Base-by-base conservation (phyloP, 1,140 invertebrate species). In the Atta colombica region DNA sequence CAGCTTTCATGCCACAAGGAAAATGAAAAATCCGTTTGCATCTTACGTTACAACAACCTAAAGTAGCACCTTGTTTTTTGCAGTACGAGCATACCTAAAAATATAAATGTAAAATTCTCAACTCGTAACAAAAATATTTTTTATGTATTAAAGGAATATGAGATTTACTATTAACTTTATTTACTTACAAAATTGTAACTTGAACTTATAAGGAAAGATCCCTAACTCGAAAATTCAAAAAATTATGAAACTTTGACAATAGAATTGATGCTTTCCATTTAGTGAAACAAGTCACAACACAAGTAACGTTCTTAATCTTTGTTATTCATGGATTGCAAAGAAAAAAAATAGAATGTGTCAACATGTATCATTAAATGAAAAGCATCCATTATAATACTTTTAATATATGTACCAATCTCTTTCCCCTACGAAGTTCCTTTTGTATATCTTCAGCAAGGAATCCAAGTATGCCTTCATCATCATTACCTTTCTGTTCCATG, bases 1-100 rank as follows among this genome's bases (percentile, higher is more conserved):
- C 96, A 91, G 95, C 94, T 71, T 95, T 92, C 58, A 96, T 85
- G 0, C 97, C 97, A 95, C 97, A 97, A 3, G 96, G 96, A 63
- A 96, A 96, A 93, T 97, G 97, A 93, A 97, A 97, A 4, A 94
- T 95, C 77, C 90, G 92, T 87, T 95, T 95, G 92, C 97, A 97
- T 72, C 93, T 95, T 72, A 87, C 86, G 75, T 96, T 94, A 84
- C 94, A 95, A 93, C 97, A 97, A 39, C 96, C 96, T 66, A 97
- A 94, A 18, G 97, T 96, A 3, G 97, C 97, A 58, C 97, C 97
- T 85, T 69, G 91, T 82, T 95, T 96, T 87, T 95, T 95, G 91
- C 97, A 97, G 90, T 96, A 96, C 28, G 87, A 93, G 92, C 97
- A 97, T 87, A 89, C 90, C 96, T 97, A 86, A 84, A 82, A 65